These are phyloP conservation scores for Fragum fragum DNA, from an alignment of 2,888 invertebrate genomes.

Conservation along the genomic window DNA sequence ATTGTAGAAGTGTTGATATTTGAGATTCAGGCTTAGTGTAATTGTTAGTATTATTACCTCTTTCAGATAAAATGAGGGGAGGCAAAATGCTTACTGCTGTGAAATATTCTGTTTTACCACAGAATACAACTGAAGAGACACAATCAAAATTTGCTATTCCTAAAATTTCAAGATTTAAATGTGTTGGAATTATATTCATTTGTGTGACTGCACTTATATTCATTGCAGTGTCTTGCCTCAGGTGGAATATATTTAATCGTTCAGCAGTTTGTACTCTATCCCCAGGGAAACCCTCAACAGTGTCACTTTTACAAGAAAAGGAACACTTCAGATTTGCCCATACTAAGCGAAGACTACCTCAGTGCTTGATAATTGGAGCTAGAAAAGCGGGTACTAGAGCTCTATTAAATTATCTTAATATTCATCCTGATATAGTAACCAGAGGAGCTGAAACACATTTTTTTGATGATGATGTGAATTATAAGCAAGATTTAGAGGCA, in stretches of 20 bases:
- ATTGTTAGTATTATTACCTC: no score
- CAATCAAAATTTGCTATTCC: slow-evolving; percentile 29
- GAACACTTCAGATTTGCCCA: slow-evolving; percentile 52
- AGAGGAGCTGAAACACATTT: slow-evolving; percentile 98
- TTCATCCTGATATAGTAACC: slow-evolving; percentile 92
- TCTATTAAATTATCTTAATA: slow-evolving; percentile 85
- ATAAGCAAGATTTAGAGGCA: slow-evolving; percentile 96
- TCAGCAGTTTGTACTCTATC: slow-evolving; percentile 44
- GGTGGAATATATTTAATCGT: slow-evolving; percentile 36
- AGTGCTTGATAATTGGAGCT: slow-evolving; percentile 87
- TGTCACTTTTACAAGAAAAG: background rate
- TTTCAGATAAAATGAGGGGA: no score
- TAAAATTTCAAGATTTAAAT: slow-evolving; percentile 54
- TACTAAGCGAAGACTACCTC: slow-evolving; percentile 84
- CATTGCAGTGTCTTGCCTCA: slow-evolving; percentile 52
- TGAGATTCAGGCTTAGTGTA: no score
- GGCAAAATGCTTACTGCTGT: background rate
- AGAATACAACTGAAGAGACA: background rate
- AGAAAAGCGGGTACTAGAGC: slow-evolving; percentile 87
- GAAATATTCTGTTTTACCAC: slow-evolving; percentile 7
- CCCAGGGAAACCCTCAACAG: slow-evolving; percentile 10
- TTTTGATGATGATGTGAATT: slow-evolving; percentile 91
- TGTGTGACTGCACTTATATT: slow-evolving; percentile 32
- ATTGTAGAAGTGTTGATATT: no score
- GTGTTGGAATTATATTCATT: slow-evolving; percentile 39